Evolutionary conservation across 1,140 invertebrate species (phyloP), one percentile per base, ranked within the genome.

Genomic region (Caenorhabditis briggsae): DNA sequence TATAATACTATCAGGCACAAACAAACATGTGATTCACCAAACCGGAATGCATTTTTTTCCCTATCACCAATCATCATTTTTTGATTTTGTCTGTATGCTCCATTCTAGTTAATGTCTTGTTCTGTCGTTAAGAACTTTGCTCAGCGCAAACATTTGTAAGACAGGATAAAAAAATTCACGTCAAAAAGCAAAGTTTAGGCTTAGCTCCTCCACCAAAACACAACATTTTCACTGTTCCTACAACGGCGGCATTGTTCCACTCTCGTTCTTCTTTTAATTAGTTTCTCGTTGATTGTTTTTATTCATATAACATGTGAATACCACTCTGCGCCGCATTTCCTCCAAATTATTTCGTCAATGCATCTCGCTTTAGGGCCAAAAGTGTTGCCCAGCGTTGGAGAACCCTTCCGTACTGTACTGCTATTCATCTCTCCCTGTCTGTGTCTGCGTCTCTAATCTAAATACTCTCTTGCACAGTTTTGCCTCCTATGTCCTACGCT

Each of bases 261-360:
- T 41, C 18, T 33, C 33, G 33, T 33, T 33, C 33, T 33, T 33
- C 33, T 53, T 78, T 18, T 78, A 78, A 78, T 78, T 78, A 78
- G 46, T 78, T 61, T 58, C 50, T n/a, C n/a, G 33, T 43, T 78
- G 33, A 78, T 78, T 78, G 70, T 50, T 50, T 78, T 78, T 48
- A 46, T 33, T 33, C 1, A 33, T n/a, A 78, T 50, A 78, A 78
- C n/a, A 78, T 50, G 46, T 78, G 50, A 78, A 78, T 78, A 78
- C 70, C 12, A 78, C 50, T 78, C 70, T 50, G 70, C 70, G 70
- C 70, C 70, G 70, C 70, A 78, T 78, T 78, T 48, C 70, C 70
- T 78, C 64, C 41, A 1, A 33, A 33, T 46, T 64, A 33, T 64
- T 53, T 23, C 23, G 11, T 50, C 70, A 43, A 50, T 78, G 8